Percentiles rank a stretch among this genome's conserved stretches.
Evolutionary conservation across 2,888 invertebrate genomes (phyloP).

Genomic region (Andrena fulva): DNA sequence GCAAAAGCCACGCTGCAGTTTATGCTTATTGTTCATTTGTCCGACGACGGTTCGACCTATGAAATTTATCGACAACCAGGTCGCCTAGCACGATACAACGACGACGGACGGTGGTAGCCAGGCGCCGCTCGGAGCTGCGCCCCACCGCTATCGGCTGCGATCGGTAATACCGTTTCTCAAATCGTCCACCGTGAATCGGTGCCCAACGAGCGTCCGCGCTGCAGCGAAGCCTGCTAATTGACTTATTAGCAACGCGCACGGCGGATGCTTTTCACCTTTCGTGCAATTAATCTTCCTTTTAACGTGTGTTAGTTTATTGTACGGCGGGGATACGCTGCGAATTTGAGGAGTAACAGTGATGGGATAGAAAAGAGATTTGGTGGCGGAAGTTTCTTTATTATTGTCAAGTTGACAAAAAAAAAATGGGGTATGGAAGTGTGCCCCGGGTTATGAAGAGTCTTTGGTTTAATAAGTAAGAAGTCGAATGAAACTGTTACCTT

Average conservation of each 20-base stretch:
- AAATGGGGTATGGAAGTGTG: no score
- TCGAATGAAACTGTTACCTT: no score
- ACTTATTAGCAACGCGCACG: conserved; percentile 8
- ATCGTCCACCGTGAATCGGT: conserved; percentile 2
- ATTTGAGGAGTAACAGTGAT: no score
- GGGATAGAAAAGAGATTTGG: no score
- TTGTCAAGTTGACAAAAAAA: no score
- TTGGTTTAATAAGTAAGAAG: no score
- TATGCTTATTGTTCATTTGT: conserved; percentile 41
- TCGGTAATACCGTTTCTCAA: conserved; percentile 10
- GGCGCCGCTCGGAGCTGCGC: no score
- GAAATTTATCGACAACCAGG: conserved; percentile 28
- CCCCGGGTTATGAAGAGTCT: no score
- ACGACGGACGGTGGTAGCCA: background rate
- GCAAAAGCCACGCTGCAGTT: conserved; percentile 18
- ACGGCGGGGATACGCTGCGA: background rate
- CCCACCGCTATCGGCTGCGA: background rate
- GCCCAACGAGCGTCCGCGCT: background rate
- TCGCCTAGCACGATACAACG: background rate
- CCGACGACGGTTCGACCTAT: background rate
- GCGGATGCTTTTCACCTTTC: background rate
- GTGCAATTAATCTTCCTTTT: background rate
- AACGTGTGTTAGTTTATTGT: background rate
- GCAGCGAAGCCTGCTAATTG: conserved; percentile 12
- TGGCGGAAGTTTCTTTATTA: no score